Evolutionary conservation across 2,113 vertebrate genomes (phyloP), one percentile per base, ranked within the genome.

Genomic region (Galeopterus variegatus): DNA sequence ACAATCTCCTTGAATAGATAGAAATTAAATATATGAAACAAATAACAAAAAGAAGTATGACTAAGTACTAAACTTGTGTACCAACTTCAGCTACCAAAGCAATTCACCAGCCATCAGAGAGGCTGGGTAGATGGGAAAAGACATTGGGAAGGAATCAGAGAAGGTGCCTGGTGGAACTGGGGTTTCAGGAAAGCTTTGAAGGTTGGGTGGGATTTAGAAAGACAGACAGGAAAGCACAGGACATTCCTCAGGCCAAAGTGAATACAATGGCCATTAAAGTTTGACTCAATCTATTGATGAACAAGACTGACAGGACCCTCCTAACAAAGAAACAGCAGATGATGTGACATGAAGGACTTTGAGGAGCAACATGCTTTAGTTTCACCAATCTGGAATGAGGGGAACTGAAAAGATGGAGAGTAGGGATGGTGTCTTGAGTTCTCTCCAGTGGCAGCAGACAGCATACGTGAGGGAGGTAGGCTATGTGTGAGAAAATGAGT

Each of bases 361-460:
- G 69, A 93, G 0, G 26, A 76, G 21, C 28, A 58, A 54, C 50
- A 36, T 17, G 11, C 8, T 17, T 19, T 14, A n/a, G 7, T 65
- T 75, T 69, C 36, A 50, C 18, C 41, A 50, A 70, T 62, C 5
- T 69, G 5, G 15, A 95, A 95, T 45, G 17, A 41, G n/a, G 36
- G 41, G 8, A 26, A 52, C 21, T 31, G 41, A 75, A 65, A 58
- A 60, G 33, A 45, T 1, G 69, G 17, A 69, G 3, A 3, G 13
- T 6, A 69, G 41, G 14, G 3, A n/a, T 2, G 5, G 6, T 33
- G 2, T 56, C 11, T 11, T 5, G 0, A 36, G 56, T 31, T 17
- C 28, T 83, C 79, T 36, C 1, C 0, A 2, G n/a, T 11, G 4
- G 5, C 0, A 58, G 48, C 9, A 56, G 65, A 64, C 14, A 23